Percentiles rank a stretch among this genome's conserved stretches.
Conservation (phyloP, 2,888 invertebrate genomes). For the Patella caerulea region DNA sequence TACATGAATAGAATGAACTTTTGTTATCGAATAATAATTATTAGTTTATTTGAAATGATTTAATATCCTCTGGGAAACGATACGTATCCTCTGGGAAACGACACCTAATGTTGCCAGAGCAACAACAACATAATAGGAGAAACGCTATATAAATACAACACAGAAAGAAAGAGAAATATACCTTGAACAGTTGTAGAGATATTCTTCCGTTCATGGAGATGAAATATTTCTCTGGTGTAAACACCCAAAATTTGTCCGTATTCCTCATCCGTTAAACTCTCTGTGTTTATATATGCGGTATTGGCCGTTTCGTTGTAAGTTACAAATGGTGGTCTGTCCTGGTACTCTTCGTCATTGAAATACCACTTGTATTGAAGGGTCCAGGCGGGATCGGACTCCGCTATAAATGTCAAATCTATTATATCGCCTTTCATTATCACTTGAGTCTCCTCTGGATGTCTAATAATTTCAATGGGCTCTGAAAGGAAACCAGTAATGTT, state of each 20-base stretch:
- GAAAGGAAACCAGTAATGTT: neutral
- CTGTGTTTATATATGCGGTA: constrained; percentile 9
- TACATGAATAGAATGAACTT: too few relatives aligned
- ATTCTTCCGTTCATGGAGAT: neutral
- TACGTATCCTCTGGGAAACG: too few relatives aligned
- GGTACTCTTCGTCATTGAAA: neutral
- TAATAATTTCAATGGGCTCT: constrained; percentile 1
- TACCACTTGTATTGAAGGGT: constrained; percentile 12
- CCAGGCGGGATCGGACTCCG: neutral
- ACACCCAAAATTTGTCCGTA: neutral
- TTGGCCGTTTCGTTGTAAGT: constrained; percentile 3
- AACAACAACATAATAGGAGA: too few relatives aligned
- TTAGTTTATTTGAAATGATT: too few relatives aligned
- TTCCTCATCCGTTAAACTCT: constrained; percentile 14
- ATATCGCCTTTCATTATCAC: neutral
- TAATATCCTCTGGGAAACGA: too few relatives aligned
- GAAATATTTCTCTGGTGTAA: constrained; percentile 11
- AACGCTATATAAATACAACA: too few relatives aligned
- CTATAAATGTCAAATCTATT: neutral
- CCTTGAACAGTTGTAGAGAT: too few relatives aligned
- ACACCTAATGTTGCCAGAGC: too few relatives aligned
- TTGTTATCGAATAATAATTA: too few relatives aligned
- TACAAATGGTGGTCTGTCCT: neutral
- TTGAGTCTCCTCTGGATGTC: neutral
- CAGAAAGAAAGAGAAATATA: too few relatives aligned